A percentile compares a stretch with the other conserved stretches of the same genome.
These are phyloP conservation scores for Apamea crenata DNA, from an alignment of 2,888 invertebrate genomes.

Conservation along the genomic window DNA sequence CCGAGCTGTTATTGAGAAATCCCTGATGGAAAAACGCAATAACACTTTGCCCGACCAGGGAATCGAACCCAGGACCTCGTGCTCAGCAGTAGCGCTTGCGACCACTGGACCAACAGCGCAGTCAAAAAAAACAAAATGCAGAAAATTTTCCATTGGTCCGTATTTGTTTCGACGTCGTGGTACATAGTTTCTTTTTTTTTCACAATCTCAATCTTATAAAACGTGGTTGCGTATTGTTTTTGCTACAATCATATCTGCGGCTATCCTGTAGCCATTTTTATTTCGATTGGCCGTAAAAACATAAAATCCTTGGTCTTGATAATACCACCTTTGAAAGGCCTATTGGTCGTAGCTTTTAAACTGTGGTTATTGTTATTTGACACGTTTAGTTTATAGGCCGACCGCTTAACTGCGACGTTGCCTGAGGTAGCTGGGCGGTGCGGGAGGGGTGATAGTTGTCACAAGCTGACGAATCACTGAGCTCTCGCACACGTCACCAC, in stretches of 20 bases:
- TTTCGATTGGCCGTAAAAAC: constrained; percentile 6
- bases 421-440: too few relatives aligned
- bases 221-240: constrained; percentile 32
- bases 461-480: too few relatives aligned
- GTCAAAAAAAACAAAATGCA: background rate
- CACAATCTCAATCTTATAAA: background rate
- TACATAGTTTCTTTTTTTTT: background rate
- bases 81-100: too few relatives aligned
- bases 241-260: constrained; percentile 41
- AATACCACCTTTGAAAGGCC: background rate
- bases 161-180: background rate
- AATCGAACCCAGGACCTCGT: too few relatives aligned
- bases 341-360: background rate
- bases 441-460: too few relatives aligned
- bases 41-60: too few relatives aligned
- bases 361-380: background rate
- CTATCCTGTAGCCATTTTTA: constrained; percentile 14
- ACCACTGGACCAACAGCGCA: background rate
- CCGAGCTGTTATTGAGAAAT: too few relatives aligned
- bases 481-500: too few relatives aligned
- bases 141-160: background rate
- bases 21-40: too few relatives aligned
- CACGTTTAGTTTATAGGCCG: too few relatives aligned
- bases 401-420: too few relatives aligned
- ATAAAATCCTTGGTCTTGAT: constrained; percentile 3